These are phyloP conservation scores for Euplexia lucipara DNA, from an alignment of 2,888 invertebrate species.

Conservation along the genomic window DNA sequence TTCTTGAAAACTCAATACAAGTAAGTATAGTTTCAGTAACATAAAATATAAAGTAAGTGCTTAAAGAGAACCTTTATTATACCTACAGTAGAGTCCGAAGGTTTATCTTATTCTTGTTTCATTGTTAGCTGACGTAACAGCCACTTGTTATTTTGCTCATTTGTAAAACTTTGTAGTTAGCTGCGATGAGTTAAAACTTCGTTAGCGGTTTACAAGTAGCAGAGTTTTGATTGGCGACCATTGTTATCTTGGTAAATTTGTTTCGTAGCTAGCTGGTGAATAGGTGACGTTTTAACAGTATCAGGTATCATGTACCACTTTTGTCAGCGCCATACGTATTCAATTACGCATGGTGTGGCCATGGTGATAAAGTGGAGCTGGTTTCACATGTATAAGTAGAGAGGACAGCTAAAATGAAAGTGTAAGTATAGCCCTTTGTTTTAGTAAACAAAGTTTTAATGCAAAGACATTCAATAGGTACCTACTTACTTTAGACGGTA, in stretches of 20 bases:
- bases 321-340: no score
- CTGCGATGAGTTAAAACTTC: constrained; percentile 64
- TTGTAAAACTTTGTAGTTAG: constrained; percentile 34
- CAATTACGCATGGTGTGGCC: not conserved
- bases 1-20: not conserved
- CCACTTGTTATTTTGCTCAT: constrained; percentile 42
- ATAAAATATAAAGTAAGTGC: constrained; percentile 17
- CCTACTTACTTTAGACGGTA: no score
- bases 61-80: constrained; percentile 5
- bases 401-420: no score
- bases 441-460: no score
- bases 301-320: not conserved
- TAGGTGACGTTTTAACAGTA: constrained; percentile 16
- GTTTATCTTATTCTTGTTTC: constrained; percentile 21
- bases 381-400: not conserved
- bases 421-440: no score
- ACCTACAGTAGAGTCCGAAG: constrained; percentile 5
- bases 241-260: constrained; percentile 69
- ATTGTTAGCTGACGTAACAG: constrained; percentile 24
- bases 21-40: constrained; percentile 6
- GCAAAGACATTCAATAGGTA: no score
- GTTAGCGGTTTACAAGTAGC: constrained; percentile 69
- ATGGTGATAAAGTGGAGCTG: not conserved
- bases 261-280: constrained; percentile 46
- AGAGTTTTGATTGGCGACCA: constrained; percentile 75